phyloP scores from a whole-genome alignment of 2,797 vertebrate species.

The Amblyopsis hoosieri region DNA sequence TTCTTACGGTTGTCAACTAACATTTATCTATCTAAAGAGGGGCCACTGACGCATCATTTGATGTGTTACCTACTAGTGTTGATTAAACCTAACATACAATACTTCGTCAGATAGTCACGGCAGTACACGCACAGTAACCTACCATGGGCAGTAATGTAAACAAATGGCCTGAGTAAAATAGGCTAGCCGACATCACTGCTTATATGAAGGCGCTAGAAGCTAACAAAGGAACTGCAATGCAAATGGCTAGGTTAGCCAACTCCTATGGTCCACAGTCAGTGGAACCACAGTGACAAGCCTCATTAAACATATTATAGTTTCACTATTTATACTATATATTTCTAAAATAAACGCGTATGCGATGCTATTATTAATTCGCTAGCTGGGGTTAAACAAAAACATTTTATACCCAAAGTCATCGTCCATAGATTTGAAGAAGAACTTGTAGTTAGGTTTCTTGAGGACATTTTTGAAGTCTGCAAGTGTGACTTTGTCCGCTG shows the following conservation, averaged over 20 bases:
- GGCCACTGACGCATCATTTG: background rate
- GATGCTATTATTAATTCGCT: background rate
- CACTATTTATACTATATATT: too few species aligned
- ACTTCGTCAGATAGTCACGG: constrained; percentile 42
- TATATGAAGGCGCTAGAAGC: constrained; percentile 62
- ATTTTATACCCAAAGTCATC: constrained; percentile 92
- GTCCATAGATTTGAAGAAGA: constrained; percentile 99
- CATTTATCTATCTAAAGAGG: background rate
- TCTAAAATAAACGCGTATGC: too few species aligned
- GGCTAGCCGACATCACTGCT: constrained; percentile 54
- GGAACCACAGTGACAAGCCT: constrained; percentile 34
- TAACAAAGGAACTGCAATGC: constrained; percentile 69
- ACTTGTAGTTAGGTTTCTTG: constrained; percentile 96
- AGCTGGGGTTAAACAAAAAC: constrained; percentile 21
- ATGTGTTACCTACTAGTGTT: background rate
- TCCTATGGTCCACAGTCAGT: constrained; percentile 28
- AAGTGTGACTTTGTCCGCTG: constrained; percentile 92
- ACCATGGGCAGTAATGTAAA: constrained; percentile 69
- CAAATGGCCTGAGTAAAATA: constrained; percentile 56
- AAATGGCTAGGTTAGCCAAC: constrained; percentile 30
- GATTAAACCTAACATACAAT: constrained; percentile 34
- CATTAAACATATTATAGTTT: too few species aligned
- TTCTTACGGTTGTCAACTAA: background rate
- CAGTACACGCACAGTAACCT: constrained; percentile 15
- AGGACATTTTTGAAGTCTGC: constrained; percentile 96